These are phyloP conservation scores for Strigamia crassipes DNA, from an alignment of 2,888 invertebrate species.

Conservation along the genomic window DNA sequence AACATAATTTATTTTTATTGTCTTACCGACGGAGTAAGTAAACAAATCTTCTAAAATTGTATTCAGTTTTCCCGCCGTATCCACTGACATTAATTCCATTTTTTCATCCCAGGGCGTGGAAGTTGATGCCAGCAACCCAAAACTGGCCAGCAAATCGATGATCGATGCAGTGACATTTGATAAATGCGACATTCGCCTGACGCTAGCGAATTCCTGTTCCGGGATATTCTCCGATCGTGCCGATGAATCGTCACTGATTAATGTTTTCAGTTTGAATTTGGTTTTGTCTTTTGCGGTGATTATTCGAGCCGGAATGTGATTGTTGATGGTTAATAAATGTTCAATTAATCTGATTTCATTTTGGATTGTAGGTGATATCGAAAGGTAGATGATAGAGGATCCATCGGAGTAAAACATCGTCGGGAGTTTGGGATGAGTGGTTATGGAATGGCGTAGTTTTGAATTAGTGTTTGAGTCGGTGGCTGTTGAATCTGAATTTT, in stretches of 20 bases:
- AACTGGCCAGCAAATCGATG: neutral
- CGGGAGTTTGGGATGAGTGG: neutral
- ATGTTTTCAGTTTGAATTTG: neutral
- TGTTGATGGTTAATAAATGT: neutral
- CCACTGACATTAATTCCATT: neutral
- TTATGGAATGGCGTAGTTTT: neutral
- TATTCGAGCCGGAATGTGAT: neutral
- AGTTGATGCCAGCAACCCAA: neutral
- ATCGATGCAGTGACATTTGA: neutral
- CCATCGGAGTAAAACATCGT: neutral
- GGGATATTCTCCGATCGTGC: neutral
- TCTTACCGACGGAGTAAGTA: neutral
- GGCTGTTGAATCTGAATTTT: too few relatives aligned
- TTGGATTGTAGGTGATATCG: neutral
- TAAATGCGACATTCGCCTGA: neutral
- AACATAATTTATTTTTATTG: too few relatives aligned
- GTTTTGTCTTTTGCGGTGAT: neutral
- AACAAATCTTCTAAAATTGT: neutral
- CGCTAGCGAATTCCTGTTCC: neutral
- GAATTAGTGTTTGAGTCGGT: neutral
- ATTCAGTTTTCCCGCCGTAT: neutral
- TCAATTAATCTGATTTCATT: neutral
- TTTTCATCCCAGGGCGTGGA: neutral
- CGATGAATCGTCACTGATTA: neutral
- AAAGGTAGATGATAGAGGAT: neutral